phyloP scores from a whole-genome alignment of 2,797 vertebrate species.

The Taeniopygia guttata region DNA sequence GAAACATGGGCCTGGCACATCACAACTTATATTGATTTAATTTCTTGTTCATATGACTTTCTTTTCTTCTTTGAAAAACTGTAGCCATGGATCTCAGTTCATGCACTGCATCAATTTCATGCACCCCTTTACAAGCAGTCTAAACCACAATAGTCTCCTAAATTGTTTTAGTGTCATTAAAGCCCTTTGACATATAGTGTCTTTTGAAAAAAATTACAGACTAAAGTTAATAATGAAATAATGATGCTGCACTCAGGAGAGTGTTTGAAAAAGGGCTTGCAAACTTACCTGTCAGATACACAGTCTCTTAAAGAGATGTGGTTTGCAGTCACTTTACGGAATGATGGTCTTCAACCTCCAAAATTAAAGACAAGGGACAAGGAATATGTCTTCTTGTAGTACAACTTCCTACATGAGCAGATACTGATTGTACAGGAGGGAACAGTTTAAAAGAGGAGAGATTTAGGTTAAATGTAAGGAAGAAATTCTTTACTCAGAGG shows the following conservation, averaged over 20 bases:
- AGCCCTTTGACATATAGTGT: not conserved
- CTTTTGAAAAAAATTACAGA: not conserved
- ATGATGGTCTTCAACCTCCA: not conserved
- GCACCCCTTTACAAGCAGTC: not conserved
- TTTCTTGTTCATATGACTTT: not conserved
- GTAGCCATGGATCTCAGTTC: not conserved
- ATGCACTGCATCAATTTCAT: not conserved
- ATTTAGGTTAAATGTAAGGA: not conserved
- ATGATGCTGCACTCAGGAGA: not conserved
- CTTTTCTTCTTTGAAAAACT: not conserved
- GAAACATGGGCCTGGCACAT: not conserved
- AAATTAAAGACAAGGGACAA: not conserved
- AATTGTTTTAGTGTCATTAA: not conserved
- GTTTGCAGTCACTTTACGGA: not conserved
- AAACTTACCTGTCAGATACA: not conserved
- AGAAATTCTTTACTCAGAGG: not conserved
- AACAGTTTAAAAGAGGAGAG: not conserved
- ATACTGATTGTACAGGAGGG: not conserved
- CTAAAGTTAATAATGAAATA: not conserved
- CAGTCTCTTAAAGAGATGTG: not conserved
- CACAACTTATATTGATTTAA: not conserved
- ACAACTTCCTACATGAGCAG: not conserved
- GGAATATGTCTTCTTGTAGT: not conserved
- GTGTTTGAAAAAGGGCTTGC: not conserved
- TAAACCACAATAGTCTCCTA: not conserved